These are phyloP conservation scores for Tubulanus polymorphus DNA, from an alignment of 2,888 invertebrate genomes.

Conservation along the genomic window DNA sequence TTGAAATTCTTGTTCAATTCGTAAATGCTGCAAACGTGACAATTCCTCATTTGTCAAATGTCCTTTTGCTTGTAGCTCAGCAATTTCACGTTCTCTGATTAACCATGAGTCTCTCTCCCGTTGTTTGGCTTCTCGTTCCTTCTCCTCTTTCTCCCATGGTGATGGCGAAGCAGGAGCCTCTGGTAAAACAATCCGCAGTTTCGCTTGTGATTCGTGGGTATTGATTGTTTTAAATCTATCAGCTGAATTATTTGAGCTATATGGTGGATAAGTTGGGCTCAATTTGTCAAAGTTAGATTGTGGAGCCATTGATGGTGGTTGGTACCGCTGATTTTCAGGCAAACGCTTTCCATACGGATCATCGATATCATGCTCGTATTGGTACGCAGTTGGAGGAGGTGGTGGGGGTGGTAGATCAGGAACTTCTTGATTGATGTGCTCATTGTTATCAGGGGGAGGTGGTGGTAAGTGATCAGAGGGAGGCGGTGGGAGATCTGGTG, in stretches of 20 bases:
- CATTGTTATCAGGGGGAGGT: neutral
- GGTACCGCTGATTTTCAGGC: too few relatives aligned
- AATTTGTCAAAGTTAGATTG: too few relatives aligned
- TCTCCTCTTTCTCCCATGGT: constrained; percentile 92
- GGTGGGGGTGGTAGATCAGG: constrained; percentile 43
- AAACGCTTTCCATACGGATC: too few relatives aligned
- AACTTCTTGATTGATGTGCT: constrained; percentile 22
- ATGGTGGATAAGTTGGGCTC: too few relatives aligned
- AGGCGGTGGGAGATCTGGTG: constrained; percentile 16
- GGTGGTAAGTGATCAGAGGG: neutral
- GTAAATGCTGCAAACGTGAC: constrained; percentile 57
- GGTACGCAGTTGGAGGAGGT: constrained; percentile 59
- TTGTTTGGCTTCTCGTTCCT: constrained; percentile 74
- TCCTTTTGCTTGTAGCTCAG: constrained; percentile 66
- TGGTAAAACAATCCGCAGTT: too few relatives aligned
- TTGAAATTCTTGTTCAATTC: constrained; percentile 91
- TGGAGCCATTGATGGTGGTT: too few relatives aligned
- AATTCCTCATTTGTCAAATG: constrained; percentile 37
- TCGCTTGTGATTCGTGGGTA: too few relatives aligned
- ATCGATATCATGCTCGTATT: too few relatives aligned
- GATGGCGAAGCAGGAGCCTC: constrained; percentile 25
- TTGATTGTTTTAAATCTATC: too few relatives aligned
- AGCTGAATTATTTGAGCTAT: too few relatives aligned
- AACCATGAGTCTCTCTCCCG: constrained; percentile 71
- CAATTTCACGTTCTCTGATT: constrained; percentile 83